These are phyloP conservation scores for Troides aeacus DNA, from an alignment of 2,888 invertebrate species.

Conservation along the genomic window DNA sequence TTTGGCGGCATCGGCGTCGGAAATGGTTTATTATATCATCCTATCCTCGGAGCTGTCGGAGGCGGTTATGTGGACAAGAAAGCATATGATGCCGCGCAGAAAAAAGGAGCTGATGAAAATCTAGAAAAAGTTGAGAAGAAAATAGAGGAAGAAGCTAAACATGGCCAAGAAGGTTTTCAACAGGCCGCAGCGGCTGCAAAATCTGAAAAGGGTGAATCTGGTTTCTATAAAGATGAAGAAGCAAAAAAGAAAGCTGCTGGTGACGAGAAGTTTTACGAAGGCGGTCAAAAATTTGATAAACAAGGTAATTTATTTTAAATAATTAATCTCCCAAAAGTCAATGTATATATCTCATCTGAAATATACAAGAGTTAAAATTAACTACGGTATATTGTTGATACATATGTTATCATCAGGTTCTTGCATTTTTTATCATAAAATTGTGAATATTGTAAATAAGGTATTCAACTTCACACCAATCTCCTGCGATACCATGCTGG, in stretches of 20 bases:
- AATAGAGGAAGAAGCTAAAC: conserved; percentile 76
- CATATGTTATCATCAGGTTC: no score
- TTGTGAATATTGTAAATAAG: no score
- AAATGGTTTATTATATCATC: conserved; percentile 64
- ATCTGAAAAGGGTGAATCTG: conserved; percentile 76
- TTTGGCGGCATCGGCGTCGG: conserved; percentile 50
- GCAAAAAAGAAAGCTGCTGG: conserved; percentile 81
- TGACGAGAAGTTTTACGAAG: conserved; percentile 81
- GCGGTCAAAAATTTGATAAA: conserved; percentile 79
- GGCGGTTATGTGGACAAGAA: conserved; percentile 78
- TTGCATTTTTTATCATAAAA: no score
- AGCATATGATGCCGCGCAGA: conserved; percentile 78
- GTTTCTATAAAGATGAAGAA: conserved; percentile 76
- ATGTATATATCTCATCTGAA: no score
- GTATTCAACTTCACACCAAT: no score
- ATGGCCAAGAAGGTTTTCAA: conserved; percentile 79
- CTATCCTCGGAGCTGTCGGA: conserved; percentile 58
- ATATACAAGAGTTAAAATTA: no score
- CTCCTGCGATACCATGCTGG: no score
- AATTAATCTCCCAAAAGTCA: no score
- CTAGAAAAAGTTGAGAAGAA: conserved; percentile 78
- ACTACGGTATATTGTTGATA: no score
- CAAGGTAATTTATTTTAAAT: conserved; percentile 61
- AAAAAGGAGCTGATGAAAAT: conserved; percentile 78
- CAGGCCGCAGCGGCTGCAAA: conserved; percentile 78